phyloP scores from a whole-genome alignment of 2,888 invertebrate species.

The Ornithoptera alexandrae region DNA sequence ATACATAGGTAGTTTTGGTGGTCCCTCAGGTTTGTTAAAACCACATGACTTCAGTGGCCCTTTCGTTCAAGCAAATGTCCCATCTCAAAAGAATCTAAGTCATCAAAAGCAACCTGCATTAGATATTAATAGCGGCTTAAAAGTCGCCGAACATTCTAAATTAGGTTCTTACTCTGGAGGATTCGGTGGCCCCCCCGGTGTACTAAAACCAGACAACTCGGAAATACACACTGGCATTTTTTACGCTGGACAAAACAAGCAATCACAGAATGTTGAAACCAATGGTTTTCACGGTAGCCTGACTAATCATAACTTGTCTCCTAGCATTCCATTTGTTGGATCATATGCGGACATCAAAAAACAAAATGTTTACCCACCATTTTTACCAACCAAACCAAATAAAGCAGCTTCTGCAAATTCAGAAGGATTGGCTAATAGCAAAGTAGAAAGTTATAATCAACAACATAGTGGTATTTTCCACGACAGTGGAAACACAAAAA shows the following conservation, averaged over 20 bases:
- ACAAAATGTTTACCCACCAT: conserved; percentile 30
- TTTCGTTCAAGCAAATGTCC: conserved; percentile 9
- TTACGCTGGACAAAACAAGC: conserved; percentile 10
- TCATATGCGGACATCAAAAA: conserved; percentile 28
- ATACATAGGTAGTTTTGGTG: conserved; percentile 54
- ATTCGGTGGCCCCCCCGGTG: conserved; percentile 71
- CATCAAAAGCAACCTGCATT: neutral
- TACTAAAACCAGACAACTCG: conserved; percentile 60
- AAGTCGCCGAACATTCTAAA: conserved; percentile 43
- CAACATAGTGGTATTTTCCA: conserved; percentile 36
- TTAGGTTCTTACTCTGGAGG: conserved; percentile 62
- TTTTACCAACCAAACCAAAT: conserved; percentile 39
- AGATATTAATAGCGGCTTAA: conserved; percentile 33
- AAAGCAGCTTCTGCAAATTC: conserved; percentile 46
- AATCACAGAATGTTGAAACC: conserved; percentile 4
- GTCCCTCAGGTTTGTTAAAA: conserved; percentile 51
- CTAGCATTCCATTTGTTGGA: conserved; percentile 25
- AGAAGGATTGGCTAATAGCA: conserved; percentile 38
- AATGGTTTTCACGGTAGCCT: neutral
- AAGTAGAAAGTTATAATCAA: conserved; percentile 28
- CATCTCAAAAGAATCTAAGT: conserved; percentile 3
- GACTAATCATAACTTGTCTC: conserved; percentile 22
- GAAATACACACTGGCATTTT: conserved; percentile 41
- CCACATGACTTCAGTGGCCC: conserved; percentile 49
- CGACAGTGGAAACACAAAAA: conserved; percentile 7